A percentile compares a stretch with the other conserved stretches of the same genome.
These are phyloP conservation scores for Sander vitreus DNA, from an alignment of 2,113 vertebrate genomes.

Conservation along the genomic window DNA sequence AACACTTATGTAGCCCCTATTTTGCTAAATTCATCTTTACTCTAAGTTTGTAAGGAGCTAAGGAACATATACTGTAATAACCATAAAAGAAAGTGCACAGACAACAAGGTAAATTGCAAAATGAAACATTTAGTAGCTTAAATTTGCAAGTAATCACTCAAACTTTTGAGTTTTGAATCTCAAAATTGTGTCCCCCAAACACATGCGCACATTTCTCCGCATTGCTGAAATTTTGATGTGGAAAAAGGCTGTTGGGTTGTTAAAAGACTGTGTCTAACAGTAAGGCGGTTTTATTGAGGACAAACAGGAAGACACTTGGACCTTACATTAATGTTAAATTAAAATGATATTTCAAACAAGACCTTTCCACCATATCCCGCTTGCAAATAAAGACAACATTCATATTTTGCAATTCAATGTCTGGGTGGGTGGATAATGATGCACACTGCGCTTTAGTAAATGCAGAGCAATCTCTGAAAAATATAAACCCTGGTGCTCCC, in stretches of 20 bases:
- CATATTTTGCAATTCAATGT: conserved; percentile 40
- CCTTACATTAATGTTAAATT: conserved; percentile 46
- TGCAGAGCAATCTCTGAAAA: conserved; percentile 31
- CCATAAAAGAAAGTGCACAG: no score
- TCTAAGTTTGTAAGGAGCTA: no score
- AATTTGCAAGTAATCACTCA: no score
- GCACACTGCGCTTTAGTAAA: conserved; percentile 19
- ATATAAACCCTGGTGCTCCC: conserved; percentile 23
- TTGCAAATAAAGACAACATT: conserved; percentile 31
- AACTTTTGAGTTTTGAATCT: no score
- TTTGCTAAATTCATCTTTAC: no score
- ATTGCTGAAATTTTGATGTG: conserved; percentile 73
- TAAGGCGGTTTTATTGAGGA: conserved; percentile 44
- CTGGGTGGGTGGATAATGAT: conserved; percentile 63
- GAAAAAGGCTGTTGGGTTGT: conserved; percentile 55
- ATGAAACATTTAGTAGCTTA: no score
- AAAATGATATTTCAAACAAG: conserved; percentile 49
- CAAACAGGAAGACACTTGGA: conserved; percentile 30
- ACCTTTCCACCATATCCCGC: conserved; percentile 35
- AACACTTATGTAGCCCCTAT: no score
- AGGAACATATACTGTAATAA: no score
- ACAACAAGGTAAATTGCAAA: no score
- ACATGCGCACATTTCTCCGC: conserved; percentile 38
- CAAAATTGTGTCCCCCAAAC: conserved; percentile 41
- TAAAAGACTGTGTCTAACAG: conserved; percentile 46